phyloP scores from a whole-genome alignment of 2,113 vertebrate species.

The Trematocara nigrifrons region DNA sequence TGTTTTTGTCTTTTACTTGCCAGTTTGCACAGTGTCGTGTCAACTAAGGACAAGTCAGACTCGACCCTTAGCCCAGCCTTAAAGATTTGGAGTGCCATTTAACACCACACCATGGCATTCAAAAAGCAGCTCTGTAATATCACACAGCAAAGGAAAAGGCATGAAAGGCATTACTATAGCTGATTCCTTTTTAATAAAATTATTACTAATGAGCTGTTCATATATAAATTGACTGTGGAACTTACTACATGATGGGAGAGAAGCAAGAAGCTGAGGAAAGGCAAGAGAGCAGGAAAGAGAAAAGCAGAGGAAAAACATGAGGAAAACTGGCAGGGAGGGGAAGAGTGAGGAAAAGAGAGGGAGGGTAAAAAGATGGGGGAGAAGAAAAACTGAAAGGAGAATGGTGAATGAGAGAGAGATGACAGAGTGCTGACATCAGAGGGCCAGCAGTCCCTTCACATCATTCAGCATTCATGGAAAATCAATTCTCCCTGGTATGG shows the following conservation, averaged over 20 bases:
- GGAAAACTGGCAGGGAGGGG: background rate
- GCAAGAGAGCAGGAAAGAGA: background rate
- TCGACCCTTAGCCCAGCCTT: background rate
- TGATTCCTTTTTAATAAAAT: background rate
- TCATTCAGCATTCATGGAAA: slow-evolving; percentile 56
- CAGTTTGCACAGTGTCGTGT: background rate
- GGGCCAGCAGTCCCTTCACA: slow-evolving; percentile 37
- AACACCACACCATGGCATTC: background rate
- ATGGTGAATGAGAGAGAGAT: slow-evolving; percentile 13
- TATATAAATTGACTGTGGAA: background rate
- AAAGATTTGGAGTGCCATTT: background rate
- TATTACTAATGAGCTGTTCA: background rate
- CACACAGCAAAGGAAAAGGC: background rate
- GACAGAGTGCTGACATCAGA: slow-evolving; percentile 63
- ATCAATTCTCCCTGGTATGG: slow-evolving; percentile 44
- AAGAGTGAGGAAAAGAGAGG: background rate
- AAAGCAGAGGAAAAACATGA: background rate
- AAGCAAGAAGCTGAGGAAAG: background rate
- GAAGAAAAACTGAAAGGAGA: background rate
- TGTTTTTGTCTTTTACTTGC: background rate
- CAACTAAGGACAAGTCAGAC: background rate
- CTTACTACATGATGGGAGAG: background rate
- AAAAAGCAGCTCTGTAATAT: background rate
- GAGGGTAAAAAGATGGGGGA: background rate
- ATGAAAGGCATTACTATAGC: background rate